These are phyloP conservation scores for Pseudonaja textilis DNA, from an alignment of 2,113 vertebrate genomes.

Conservation along the genomic window DNA sequence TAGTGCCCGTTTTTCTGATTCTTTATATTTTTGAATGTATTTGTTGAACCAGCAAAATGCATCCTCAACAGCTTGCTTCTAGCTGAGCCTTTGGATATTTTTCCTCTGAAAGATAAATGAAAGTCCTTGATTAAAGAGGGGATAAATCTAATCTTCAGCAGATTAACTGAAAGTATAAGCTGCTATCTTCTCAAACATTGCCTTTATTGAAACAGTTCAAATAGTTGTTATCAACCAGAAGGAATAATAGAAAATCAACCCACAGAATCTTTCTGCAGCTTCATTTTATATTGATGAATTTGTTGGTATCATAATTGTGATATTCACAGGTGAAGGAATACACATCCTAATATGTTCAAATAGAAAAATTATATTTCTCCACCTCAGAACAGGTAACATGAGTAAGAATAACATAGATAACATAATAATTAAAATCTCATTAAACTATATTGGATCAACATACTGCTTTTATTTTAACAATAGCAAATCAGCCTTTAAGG, in stretches of 20 bases:
- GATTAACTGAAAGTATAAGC: neutral
- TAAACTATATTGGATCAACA: neutral
- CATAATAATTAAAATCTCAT: neutral
- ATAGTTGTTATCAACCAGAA: neutral
- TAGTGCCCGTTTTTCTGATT: neutral
- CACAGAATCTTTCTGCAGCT: neutral
- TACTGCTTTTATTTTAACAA: neutral
- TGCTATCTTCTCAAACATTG: neutral
- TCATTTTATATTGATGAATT: neutral
- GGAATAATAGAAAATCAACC: neutral
- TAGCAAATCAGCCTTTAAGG: neutral
- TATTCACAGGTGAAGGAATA: neutral
- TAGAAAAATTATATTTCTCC: neutral
- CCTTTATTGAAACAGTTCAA: neutral
- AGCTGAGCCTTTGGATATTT: neutral
- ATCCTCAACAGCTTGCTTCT: neutral
- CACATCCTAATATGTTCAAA: neutral
- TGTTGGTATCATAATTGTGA: neutral
- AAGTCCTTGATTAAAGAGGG: neutral
- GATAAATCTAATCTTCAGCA: neutral
- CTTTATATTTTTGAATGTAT: neutral
- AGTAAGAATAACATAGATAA: neutral
- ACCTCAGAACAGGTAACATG: neutral
- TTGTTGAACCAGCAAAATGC: neutral
- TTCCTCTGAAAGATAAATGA: neutral